Conservation (phyloP, 2,113 vertebrate genomes). For the Bombycilla garrulus region DNA sequence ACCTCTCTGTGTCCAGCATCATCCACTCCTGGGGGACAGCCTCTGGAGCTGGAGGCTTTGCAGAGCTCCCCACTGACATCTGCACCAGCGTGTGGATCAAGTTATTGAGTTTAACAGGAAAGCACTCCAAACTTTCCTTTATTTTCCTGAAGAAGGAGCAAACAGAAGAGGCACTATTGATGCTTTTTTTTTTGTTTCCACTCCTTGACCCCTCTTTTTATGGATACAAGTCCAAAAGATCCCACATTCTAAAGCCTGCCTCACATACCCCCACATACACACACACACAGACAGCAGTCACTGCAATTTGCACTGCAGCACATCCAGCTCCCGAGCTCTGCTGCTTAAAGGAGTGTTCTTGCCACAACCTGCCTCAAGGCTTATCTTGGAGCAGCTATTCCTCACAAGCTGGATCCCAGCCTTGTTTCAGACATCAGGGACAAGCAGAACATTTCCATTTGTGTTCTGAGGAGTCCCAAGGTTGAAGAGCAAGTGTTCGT, state of each 20-base stretch:
- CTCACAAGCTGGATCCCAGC: not conserved
- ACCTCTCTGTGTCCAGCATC: not conserved
- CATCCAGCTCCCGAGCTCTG: not conserved
- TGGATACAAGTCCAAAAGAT: not conserved
- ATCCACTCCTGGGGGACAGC: not conserved
- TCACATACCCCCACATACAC: not conserved
- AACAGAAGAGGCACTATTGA: not conserved
- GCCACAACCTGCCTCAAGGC: not conserved
- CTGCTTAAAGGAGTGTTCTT: not conserved
- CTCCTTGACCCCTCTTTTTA: not conserved
- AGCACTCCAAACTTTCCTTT: constrained; percentile 85
- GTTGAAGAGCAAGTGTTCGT: not conserved
- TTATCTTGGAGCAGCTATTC: not conserved
- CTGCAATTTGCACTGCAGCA: not conserved
- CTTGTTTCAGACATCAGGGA: not conserved
- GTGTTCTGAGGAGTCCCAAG: not conserved
- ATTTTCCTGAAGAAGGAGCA: constrained; percentile 80
- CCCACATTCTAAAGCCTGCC: not conserved
- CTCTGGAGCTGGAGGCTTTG: constrained; percentile 25
- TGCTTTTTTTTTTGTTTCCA: not conserved
- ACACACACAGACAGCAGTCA: too few relatives aligned
- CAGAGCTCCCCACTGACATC: constrained; percentile 55
- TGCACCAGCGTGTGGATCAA: constrained; percentile 82
- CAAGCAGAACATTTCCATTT: not conserved
- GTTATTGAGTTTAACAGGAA: constrained; percentile 90